Evolutionary conservation across 2,888 invertebrate genomes (phyloP).

Genomic region (Drosophila kambysellisi): DNA sequence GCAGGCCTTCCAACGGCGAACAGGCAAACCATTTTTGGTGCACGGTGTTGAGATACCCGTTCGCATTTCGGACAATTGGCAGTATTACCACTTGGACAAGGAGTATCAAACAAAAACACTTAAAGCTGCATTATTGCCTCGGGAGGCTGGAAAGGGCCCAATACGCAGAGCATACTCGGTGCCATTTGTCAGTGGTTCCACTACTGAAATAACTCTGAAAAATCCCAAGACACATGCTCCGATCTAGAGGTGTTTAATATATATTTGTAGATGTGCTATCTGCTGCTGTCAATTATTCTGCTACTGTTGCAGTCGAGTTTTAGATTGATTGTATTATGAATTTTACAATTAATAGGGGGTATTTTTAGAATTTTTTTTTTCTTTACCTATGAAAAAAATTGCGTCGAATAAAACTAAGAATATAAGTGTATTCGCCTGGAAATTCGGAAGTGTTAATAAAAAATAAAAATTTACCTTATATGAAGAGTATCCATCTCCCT

Average conservation of each 20-base stretch:
- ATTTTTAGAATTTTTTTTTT: background rate
- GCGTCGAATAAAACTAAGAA: background rate
- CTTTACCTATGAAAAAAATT: background rate
- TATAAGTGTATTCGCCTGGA: background rate
- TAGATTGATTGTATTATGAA: background rate
- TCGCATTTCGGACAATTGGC: constrained; percentile 88
- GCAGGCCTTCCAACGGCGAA: constrained; percentile 86
- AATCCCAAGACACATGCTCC: background rate
- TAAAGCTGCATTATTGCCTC: constrained; percentile 39
- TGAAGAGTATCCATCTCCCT: background rate
- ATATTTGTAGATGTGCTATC: no score
- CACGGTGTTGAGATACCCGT: constrained; percentile 88
- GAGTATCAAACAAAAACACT: constrained; percentile 85
- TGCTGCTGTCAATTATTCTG: background rate
- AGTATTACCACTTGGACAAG: constrained; percentile 85
- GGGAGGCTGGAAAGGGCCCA: background rate
- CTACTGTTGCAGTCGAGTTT: background rate
- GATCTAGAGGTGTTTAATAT: background rate
- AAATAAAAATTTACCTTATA: background rate
- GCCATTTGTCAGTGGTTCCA: constrained; percentile 5
- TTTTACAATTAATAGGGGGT: background rate
- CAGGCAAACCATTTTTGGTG: constrained; percentile 87
- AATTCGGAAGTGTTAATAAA: background rate
- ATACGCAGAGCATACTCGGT: constrained; percentile 32
- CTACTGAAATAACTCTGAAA: background rate